Evolutionary conservation across 2,888 invertebrate genomes (phyloP).

Genomic region (Caenorhabditis drosophilae): DNA sequence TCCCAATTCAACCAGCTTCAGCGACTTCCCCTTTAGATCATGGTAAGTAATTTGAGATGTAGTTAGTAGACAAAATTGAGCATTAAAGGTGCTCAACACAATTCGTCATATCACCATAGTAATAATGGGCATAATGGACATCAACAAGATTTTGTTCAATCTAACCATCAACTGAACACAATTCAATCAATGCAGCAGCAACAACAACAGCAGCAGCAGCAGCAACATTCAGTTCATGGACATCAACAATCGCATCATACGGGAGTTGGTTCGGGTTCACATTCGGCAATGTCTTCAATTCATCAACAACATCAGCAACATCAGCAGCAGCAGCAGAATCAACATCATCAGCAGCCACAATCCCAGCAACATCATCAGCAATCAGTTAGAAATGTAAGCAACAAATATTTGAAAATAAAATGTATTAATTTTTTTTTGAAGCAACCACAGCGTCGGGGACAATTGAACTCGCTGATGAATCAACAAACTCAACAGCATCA

Average conservation of each 20-base stretch:
- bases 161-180: too few species aligned
- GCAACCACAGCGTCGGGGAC: background rate
- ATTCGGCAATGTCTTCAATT: background rate
- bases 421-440: background rate
- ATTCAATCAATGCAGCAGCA: too few species aligned
- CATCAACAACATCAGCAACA: constrained; percentile 12
- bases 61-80: too few species aligned
- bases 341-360: constrained; percentile 4
- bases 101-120: background rate
- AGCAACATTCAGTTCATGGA: constrained; percentile 4
- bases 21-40: background rate
- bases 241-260: constrained; percentile 5
- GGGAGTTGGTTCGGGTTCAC: background rate
- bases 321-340: constrained; percentile 4
- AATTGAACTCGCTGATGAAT: background rate
- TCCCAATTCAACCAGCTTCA: constrained; percentile 5
- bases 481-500: background rate
- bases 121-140: background rate
- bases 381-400: too few species aligned
- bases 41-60: too few species aligned
- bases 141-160: too few species aligned
- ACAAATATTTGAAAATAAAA: too few species aligned
- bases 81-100: background rate
- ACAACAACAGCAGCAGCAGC: constrained; percentile 7
- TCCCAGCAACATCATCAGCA: background rate